Conservation (phyloP, 2,797 vertebrate genomes). For the Danio choprae region DNA sequence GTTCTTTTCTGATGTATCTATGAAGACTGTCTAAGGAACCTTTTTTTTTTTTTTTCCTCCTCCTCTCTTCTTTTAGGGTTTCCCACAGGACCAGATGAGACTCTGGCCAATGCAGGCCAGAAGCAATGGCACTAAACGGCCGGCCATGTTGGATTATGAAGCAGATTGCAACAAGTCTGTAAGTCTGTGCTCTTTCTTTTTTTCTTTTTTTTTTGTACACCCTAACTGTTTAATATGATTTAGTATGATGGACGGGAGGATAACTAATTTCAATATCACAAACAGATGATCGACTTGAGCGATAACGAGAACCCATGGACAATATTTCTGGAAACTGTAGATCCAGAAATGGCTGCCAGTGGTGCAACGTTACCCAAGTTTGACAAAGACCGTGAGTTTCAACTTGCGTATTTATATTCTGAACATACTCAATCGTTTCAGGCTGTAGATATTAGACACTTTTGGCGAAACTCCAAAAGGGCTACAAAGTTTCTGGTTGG, state of each 20-base stretch:
- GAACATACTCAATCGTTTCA: not conserved
- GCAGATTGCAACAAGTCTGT: slow-evolving; percentile 97
- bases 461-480: not conserved
- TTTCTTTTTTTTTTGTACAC: not conserved
- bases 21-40: not conserved
- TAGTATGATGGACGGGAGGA: not conserved
- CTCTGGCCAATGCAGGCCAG: slow-evolving; percentile 99
- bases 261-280: not conserved
- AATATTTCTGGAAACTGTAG: slow-evolving; percentile 99
- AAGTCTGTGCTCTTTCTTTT: slow-evolving; percentile 59
- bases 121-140: slow-evolving; percentile 97
- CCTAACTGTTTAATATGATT: not conserved
- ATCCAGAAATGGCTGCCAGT: slow-evolving; percentile 97
- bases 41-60: too few relatives aligned
- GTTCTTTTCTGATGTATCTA: not conserved
- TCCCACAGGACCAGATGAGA: slow-evolving; percentile 98
- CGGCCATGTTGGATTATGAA: slow-evolving; percentile 98
- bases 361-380: slow-evolving; percentile 98
- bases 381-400: slow-evolving; percentile 98
- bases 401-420: not conserved
- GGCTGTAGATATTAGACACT: not conserved
- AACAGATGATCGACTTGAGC: slow-evolving; percentile 98
- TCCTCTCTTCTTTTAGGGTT: slow-evolving; percentile 81
- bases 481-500: not conserved
- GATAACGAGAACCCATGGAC: slow-evolving; percentile 99